These are phyloP conservation scores for Rhegmatorhina hoffmannsi DNA, from an alignment of 2,113 vertebrate species.

Conservation along the genomic window DNA sequence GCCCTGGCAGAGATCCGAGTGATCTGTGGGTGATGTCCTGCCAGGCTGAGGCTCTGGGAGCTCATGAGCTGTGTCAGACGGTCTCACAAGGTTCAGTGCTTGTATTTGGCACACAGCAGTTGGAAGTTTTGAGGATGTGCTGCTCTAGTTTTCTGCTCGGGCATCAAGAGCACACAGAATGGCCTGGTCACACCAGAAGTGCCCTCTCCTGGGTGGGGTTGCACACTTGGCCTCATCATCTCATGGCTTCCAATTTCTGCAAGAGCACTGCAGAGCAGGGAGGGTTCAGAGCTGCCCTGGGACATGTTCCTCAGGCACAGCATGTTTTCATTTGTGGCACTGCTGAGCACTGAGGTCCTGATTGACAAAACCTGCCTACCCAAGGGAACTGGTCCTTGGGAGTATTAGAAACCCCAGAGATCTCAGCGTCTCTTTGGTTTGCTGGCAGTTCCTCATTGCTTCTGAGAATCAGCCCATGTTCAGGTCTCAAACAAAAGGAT, in stretches of 20 bases:
- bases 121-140: not conserved
- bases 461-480: not conserved
- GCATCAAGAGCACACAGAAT: not conserved
- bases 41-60: not conserved
- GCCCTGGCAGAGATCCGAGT: not conserved
- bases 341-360: not conserved
- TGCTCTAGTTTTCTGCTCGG: not conserved
- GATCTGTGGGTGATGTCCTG: not conserved
- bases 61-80: not conserved
- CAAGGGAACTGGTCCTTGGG: not conserved
- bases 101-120: not conserved
- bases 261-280: not conserved
- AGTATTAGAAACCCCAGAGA: not conserved
- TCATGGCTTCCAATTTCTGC: not conserved
- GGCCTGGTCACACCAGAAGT: not conserved
- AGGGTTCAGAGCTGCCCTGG: not conserved
- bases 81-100: not conserved
- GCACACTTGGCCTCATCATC: accelerated
- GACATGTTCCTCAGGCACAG: not conserved
- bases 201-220: not conserved
- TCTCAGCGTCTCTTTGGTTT: not conserved
- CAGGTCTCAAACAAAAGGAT: not conserved
- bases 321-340: not conserved
- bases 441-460: not conserved
- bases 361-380: not conserved